Evolutionary conservation across 2,113 vertebrate species (phyloP).

Genomic region (Penelope pileata): DNA sequence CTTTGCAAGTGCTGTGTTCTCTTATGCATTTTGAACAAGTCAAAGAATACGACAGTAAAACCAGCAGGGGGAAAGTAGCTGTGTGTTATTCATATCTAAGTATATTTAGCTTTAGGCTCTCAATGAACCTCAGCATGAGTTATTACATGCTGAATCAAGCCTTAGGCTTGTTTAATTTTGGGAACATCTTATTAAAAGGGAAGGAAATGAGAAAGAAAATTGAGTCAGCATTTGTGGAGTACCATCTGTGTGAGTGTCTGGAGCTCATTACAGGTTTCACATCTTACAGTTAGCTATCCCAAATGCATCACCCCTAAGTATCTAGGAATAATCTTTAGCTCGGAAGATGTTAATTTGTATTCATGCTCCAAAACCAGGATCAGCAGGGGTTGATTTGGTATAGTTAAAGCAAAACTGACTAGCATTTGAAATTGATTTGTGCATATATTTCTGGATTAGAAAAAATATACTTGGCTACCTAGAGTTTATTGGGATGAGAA

Average conservation of each 20-base stretch:
- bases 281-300: neutral
- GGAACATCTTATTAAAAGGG: neutral
- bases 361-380: neutral
- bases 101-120: neutral
- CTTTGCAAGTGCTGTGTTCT: neutral
- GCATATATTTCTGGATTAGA: neutral
- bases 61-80: neutral
- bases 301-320: neutral
- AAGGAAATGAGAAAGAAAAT: conserved; percentile 15
- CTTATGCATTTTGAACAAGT: neutral
- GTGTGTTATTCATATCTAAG: neutral
- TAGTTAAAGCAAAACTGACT: neutral
- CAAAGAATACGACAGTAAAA: neutral
- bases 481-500: neutral
- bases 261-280: conserved; percentile 1
- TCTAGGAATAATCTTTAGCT: neutral
- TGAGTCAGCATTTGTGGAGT: neutral
- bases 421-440: neutral
- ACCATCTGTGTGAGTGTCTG: neutral
- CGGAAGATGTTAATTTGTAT: neutral
- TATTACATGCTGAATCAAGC: neutral
- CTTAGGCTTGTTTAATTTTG: conserved; percentile 12
- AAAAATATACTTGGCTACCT: neutral
- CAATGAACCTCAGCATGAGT: neutral
- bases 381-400: neutral